Evolutionary conservation across 2,888 invertebrate genomes (phyloP).

Genomic region (Zaprionus lineosus): DNA sequence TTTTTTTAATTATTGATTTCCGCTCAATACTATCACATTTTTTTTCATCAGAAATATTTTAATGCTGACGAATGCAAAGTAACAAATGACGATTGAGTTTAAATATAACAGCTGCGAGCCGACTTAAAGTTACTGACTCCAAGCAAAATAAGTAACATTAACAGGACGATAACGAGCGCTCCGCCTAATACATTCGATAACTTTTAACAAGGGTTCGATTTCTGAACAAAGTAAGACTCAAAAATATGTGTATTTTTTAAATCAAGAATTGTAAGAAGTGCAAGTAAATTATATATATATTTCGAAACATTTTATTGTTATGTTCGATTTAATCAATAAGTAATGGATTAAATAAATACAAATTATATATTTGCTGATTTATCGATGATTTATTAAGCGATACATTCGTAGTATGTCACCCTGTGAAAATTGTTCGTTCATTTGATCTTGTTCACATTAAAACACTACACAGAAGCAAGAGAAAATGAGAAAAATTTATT

Average conservation of each 20-base stretch:
- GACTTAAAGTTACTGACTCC: neutral
- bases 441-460: slow-evolving; percentile 19
- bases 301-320: no score
- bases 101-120: slow-evolving; percentile 5
- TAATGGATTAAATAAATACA: no score
- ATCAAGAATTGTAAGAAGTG: no score
- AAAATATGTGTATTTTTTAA: no score
- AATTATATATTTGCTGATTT: no score
- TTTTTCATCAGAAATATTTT: neutral
- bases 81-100: neutral
- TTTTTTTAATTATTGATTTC: neutral
- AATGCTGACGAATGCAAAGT: neutral
- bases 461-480: slow-evolving; percentile 16
- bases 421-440: slow-evolving; percentile 7
- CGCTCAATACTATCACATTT: neutral
- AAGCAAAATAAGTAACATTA: neutral
- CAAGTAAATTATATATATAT: no score
- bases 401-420: slow-evolving; percentile 17
- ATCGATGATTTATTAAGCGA: slow-evolving; percentile 13
- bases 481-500: slow-evolving; percentile 59
- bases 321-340: no score
- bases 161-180: neutral
- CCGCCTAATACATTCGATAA: no score
- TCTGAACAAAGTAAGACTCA: no score
- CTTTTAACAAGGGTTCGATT: no score